phyloP scores from a whole-genome alignment of 2,113 vertebrate genomes.

The Leucoraja erinaceus region DNA sequence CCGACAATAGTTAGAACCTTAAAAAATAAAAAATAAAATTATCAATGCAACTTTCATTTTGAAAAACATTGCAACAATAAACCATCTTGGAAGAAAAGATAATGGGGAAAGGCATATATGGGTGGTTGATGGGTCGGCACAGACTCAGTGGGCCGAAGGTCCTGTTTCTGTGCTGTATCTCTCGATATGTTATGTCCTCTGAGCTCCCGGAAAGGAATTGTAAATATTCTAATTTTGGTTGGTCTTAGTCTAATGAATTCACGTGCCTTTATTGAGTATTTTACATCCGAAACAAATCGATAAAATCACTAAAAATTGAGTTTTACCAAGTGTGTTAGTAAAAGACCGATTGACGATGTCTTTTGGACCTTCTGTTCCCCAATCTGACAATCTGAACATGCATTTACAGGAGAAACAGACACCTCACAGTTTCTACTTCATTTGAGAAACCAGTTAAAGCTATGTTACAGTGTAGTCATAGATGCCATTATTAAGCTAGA shows the following conservation, averaged over 20 bases:
- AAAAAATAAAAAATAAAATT: not conserved
- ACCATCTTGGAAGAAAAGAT: not conserved
- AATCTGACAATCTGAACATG: not conserved
- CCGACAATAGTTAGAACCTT: not conserved
- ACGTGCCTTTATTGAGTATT: constrained; percentile 29
- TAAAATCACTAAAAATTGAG: not conserved
- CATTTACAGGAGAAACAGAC: not conserved
- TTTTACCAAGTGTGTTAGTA: not conserved
- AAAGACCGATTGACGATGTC: not conserved
- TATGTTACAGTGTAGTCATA: not conserved
- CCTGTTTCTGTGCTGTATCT: no score
- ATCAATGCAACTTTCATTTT: not conserved
- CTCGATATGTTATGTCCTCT: not conserved
- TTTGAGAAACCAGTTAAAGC: not conserved
- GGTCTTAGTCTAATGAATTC: not conserved
- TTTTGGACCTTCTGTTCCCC: not conserved
- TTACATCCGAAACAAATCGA: not conserved
- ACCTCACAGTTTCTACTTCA: not conserved
- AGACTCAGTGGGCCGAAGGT: no score
- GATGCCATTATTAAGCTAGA: constrained; percentile 23
- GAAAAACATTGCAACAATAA: not conserved
- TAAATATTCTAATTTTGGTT: not conserved
- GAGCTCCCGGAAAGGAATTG: not conserved
- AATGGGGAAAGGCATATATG: not conserved
- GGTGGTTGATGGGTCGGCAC: no score